A percentile compares a stretch with the other conserved stretches of the same genome.
These are phyloP conservation scores for Myotis davidii DNA, from an alignment of 2,113 vertebrate species.

Conservation along the genomic window DNA sequence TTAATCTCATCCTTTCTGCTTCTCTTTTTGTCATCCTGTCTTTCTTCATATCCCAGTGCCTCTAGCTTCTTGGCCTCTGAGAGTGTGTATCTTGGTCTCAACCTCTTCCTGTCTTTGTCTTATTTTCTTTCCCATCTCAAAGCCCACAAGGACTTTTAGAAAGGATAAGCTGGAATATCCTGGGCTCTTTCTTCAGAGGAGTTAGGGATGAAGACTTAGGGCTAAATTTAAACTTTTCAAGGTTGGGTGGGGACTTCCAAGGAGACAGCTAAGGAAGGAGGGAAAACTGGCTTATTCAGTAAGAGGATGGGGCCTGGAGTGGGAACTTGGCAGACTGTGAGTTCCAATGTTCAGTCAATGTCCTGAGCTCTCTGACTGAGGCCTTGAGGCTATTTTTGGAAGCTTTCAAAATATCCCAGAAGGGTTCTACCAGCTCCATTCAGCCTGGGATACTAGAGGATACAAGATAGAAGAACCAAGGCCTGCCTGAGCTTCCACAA, in stretches of 20 bases:
- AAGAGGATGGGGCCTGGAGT: slow-evolving; percentile 49
- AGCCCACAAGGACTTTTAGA: background rate
- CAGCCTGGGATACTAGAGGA: slow-evolving; percentile 33
- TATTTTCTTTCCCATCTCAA: slow-evolving; percentile 48
- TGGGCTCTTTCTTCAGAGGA: background rate
- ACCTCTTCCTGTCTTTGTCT: background rate
- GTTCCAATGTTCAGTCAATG: slow-evolving; percentile 55
- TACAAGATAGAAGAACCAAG: slow-evolving; percentile 41
- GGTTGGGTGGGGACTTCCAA: slow-evolving; percentile 46
- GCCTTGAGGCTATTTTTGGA: slow-evolving; percentile 70
- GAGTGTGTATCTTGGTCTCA: background rate
- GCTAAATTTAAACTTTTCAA: slow-evolving; percentile 62
- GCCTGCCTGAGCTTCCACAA: background rate
- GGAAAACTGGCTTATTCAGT: slow-evolving; percentile 66
- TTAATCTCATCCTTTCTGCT: background rate
- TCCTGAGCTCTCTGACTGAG: slow-evolving; percentile 54
- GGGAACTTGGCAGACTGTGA: slow-evolving; percentile 68
- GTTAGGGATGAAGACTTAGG: background rate
- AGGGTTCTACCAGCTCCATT: slow-evolving; percentile 2
- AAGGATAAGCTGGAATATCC: background rate
- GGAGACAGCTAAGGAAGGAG: slow-evolving; percentile 50
- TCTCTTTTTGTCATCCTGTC: background rate
- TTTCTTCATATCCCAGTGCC: background rate
- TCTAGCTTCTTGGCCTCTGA: background rate
- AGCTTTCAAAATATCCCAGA: slow-evolving; percentile 72